Evolutionary conservation across 2,797 vertebrate species (phyloP), one percentile per base, ranked within the genome.

Genomic region (Hydrolagus colliei): DNA sequence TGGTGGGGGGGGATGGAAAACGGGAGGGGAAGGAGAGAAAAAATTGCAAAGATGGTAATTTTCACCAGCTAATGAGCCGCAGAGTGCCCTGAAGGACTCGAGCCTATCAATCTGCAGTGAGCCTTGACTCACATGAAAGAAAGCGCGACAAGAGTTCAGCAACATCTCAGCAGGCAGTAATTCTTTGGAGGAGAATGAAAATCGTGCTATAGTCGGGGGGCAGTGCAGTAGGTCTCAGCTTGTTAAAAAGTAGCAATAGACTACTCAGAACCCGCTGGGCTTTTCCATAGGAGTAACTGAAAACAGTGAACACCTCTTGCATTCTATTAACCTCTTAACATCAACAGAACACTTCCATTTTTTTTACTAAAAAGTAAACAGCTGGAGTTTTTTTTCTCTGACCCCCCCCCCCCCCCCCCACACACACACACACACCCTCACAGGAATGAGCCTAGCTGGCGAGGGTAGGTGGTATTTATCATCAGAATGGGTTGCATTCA

Each of bases 111-210:
- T 84, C 62, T 71, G 32, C 79, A 84, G 65, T 52, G 65, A 84
- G 32, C 79, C 79, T 71, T 71, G 79, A 84, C 65, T 71, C 16
- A 84, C 67, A 84, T 84, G 79, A 84, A 84, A 84, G 32, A 71
- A 84, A 84, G 71, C 41, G 27, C 79, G 16, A 65, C 65, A 52
- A 52, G 79, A 67, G 79, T 68, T 84, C 65, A 71, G 78, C 78
- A 80, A 80, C 78, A 80, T 80, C 78, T 80, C 65, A 84, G 79
- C 79, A 71, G 79, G 79, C 79, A 84, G 65, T 68, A 84, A 84
- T 84, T 41, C 79, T 68, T 41, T 63, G 35, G 79, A 84, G 65
- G 71, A 41, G 79, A 84, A 52, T 71, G 65, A 84, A 71, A 71
- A 84, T 84, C 65, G 41, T 63, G 67, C 22, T 27, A 80, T 16